Evolutionary conservation across 2,888 invertebrate species (phyloP), one percentile per base, ranked within the genome.

Genomic region (Habrosyne pyritoides): DNA sequence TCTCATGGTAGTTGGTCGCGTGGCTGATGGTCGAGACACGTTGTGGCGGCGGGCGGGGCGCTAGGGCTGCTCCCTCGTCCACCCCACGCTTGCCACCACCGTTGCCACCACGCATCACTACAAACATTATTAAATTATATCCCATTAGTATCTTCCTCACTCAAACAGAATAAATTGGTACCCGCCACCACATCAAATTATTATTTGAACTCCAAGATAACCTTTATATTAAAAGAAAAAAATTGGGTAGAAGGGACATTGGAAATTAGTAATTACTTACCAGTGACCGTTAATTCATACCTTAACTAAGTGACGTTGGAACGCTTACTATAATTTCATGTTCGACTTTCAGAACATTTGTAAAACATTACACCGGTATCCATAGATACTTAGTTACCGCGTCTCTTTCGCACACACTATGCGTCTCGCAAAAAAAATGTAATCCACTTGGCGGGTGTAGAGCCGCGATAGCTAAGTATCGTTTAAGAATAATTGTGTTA

Each of bases 1-100:
- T 98, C 94, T 99, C 99, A 88, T 97, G 98, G 93, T 98, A 98
- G 88, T 96, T 96, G 66, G 89, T 81, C 52, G 86, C 84, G 75
- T 96, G 95, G 69, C 95, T 95, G 83, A 96, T 96, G 73, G 96
- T 96, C 33, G 97, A 95, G 55, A 96, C 96, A 47, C 96, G 94
- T 75, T 96, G 95, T 30, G 95, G 94, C 53, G 94, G 94, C 48
- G 94, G 93, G 56, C 93, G 92, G 55, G 94, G 94, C 62, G 94
- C 94, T 66, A 86, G 88, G 55, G 89, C 87, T 49, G 89, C 86
- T n/a, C 86, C 93, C 81, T 86, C 93, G 69, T 85, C 91, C 18
- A 4, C 50, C 8, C 77, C 81, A 53, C 75, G 89, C 70, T 83
- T 87, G 56, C 83, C 88, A 24, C 81, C 79, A 57, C 79, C 81